A percentile compares a stretch with the other conserved stretches of the same genome.
Conservation (phyloP, 2,797 vertebrate genomes). For the Malurus splendens region DNA sequence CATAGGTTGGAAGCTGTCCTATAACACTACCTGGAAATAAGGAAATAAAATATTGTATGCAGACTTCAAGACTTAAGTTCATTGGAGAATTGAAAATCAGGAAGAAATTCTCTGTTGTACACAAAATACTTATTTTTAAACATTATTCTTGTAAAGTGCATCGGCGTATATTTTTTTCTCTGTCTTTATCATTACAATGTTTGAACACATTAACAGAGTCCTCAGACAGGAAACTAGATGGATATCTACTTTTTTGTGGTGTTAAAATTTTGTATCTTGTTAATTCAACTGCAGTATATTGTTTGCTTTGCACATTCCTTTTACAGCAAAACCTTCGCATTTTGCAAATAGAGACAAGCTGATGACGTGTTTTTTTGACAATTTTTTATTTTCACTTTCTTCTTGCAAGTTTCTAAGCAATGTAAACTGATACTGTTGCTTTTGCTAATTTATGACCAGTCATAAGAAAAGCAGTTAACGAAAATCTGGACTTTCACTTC, state of each 20-base stretch:
- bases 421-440: not conserved
- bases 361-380: not conserved
- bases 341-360: not conserved
- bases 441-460: not conserved
- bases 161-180: not conserved
- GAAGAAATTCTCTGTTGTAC: not conserved
- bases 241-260: not conserved
- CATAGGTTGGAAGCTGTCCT: not conserved
- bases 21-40: not conserved
- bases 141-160: not conserved
- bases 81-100: not conserved
- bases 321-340: not conserved
- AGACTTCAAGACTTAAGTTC: not conserved
- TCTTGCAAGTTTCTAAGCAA: not conserved
- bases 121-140: not conserved
- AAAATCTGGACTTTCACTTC: not conserved
- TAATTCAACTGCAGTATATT: not conserved
- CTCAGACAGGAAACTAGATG: not conserved
- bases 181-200: not conserved
- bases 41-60: not conserved
- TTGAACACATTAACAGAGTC: not conserved
- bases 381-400: not conserved
- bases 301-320: not conserved
- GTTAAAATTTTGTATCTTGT: not conserved
- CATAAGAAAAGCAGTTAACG: not conserved